These are phyloP conservation scores for Sebastes ruberrimus DNA, from an alignment of 2,797 vertebrate species.

Conservation along the genomic window DNA sequence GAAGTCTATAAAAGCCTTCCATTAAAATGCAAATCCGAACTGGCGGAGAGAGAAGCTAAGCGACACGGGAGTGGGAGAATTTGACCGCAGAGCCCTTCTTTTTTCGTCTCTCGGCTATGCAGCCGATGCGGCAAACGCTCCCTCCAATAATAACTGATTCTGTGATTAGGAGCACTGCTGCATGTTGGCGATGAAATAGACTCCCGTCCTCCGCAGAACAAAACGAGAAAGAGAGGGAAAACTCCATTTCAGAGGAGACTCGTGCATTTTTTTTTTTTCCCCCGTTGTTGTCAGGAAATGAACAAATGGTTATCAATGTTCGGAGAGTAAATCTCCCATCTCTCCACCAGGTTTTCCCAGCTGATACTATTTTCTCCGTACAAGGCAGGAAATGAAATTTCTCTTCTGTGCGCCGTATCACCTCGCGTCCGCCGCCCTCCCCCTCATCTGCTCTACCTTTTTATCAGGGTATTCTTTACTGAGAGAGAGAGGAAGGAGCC, in stretches of 20 bases:
- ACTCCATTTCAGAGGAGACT: constrained; percentile 89
- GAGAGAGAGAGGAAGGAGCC: constrained; percentile 57
- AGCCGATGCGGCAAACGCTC: constrained; percentile 82
- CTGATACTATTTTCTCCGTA: constrained; percentile 91
- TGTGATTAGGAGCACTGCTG: constrained; percentile 89
- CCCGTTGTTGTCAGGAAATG: constrained; percentile 99
- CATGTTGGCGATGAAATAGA: constrained; percentile 88
- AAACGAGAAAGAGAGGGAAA: constrained; percentile 70
- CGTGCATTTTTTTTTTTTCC: constrained; percentile 70
- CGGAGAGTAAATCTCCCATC: constrained; percentile 92
- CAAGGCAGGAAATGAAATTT: constrained; percentile 98
- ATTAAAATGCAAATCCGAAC: constrained; percentile 99
- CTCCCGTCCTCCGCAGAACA: constrained; percentile 84
- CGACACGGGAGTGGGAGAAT: constrained; percentile 94
- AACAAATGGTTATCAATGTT: constrained; percentile 99
- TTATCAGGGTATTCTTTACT: constrained; percentile 86
- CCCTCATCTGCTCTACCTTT: constrained; percentile 71
- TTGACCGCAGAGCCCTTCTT: constrained; percentile 80
- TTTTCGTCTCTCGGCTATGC: constrained; percentile 63
- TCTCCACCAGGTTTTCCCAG: constrained; percentile 90
- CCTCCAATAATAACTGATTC: constrained; percentile 92
- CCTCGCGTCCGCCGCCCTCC: constrained; percentile 28
- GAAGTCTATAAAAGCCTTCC: constrained; percentile 99
- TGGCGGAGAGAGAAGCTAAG: constrained; percentile 87
- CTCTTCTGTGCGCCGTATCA: constrained; percentile 68